Percentiles rank a stretch among this genome's conserved stretches.
Conservation (phyloP, 1,140 invertebrate genomes). For the Aphidius gifuensis region DNA sequence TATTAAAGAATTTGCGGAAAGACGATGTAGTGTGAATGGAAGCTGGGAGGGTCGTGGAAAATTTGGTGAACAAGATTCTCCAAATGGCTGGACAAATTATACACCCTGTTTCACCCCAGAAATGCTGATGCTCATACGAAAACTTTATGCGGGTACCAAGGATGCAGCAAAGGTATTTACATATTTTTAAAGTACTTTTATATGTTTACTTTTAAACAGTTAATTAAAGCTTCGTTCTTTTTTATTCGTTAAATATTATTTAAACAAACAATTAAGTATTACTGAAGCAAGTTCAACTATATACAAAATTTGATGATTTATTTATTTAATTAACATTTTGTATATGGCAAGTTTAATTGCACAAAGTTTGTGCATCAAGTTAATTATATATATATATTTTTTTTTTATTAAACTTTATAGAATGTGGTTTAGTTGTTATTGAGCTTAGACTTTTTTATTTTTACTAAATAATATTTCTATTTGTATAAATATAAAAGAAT, state of each 20-base stretch:
- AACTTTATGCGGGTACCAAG: constrained; percentile 60
- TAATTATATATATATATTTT: no score
- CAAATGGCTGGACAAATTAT: constrained; percentile 82
- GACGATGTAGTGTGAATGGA: constrained; percentile 70
- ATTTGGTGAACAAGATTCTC: constrained; percentile 33
- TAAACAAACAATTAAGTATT: no score
- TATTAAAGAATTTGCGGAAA: constrained; percentile 68
- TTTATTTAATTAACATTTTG: no score
- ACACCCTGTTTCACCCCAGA: constrained; percentile 77
- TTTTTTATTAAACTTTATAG: no score
- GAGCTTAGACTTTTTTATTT: no score
- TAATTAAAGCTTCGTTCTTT: constrained; percentile 4
- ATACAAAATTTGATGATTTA: no score
- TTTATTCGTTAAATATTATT: constrained; percentile 5
- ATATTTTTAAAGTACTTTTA: not conserved
- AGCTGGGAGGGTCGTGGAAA: constrained; percentile 66
- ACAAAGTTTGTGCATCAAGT: no score
- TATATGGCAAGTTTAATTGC: no score
- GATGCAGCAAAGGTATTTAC: constrained; percentile 47
- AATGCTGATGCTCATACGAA: constrained; percentile 62
- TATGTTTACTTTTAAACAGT: not conserved
- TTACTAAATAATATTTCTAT: no score
- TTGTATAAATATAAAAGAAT: no score
- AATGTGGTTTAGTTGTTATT: no score
- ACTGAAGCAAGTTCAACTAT: no score